Evolutionary conservation across 1,140 invertebrate genomes (phyloP), one percentile per base, ranked within the genome.

Genomic region (Drosophila serrata): DNA sequence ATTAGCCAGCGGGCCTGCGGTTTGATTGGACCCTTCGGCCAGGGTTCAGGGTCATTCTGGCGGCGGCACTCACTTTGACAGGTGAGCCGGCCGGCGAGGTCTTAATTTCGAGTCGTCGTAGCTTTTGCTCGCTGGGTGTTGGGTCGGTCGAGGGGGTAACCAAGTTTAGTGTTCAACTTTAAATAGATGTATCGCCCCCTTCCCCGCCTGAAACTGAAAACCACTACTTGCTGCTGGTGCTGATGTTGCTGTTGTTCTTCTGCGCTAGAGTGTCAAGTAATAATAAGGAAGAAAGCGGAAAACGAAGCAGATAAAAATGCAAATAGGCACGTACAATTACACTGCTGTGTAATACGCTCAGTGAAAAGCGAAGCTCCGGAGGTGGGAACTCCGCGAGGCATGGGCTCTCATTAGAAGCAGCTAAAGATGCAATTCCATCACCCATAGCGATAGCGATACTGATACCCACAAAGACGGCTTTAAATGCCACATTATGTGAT

Each of bases 271-370:
- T 76, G 60, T 39, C 56, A 59, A 75, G 49, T 64, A 55, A 68
- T 87, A 70, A 88, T 74, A 69, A 60, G 81, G 68, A 88, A 84
- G 81, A 90, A 88, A 88, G 77, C 76, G 61, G 59, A 88, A 80
- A 81, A 68, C 80, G 74, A 67, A 90, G 76, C 80, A 79, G 61
- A 82, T 78, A 62, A 88, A 87, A 84, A 88, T 84, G 84, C 84
- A 88, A 88, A 88, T 90, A 75, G 64, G 84, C 84, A 87, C 85
- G 84, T 88, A 65, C 76, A 82, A 64, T 67, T 61, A 77, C 55
- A 37, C 33, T n/a, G n/a, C 29, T 33, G 29, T 31, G 24, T n/a
- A n/a, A n/a, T n/a, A 11, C 3, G 13, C 48, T 27, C 17, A 27
- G 42, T 51, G 35, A 46, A 69, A 15, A 45, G 37, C 31, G 33